These are phyloP conservation scores for Lepetodrilus schrolli DNA, from an alignment of 2,888 invertebrate genomes.

Conservation along the genomic window DNA sequence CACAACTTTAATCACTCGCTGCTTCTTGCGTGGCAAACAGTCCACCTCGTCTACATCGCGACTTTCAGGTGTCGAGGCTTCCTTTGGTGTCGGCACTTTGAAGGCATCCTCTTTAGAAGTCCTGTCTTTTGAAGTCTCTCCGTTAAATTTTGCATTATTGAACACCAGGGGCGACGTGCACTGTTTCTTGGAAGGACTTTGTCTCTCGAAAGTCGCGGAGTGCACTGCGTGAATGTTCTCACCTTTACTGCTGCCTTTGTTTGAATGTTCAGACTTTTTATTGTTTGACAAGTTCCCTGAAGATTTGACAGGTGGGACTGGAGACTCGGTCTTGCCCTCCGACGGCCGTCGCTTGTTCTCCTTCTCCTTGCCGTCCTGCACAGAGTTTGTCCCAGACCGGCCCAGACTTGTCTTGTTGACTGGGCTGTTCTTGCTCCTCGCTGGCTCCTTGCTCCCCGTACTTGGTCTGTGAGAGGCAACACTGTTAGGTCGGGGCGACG, in stretches of 20 bases:
- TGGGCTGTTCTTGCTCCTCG: not conserved
- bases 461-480: not conserved
- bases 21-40: not conserved
- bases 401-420: not conserved
- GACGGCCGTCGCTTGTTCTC: not conserved
- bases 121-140: slow-evolving; percentile 31
- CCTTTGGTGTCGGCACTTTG: slow-evolving; percentile 62
- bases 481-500: not conserved
- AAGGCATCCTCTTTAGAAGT: slow-evolving; percentile 49
- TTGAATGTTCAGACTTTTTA: slow-evolving; percentile 11
- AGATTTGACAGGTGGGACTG: not conserved
- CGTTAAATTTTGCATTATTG: slow-evolving; percentile 36
- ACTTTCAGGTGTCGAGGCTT: slow-evolving; percentile 15
- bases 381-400: not conserved
- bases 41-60: not conserved
- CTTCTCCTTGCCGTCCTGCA: slow-evolving; percentile 8
- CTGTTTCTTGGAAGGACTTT: not conserved
- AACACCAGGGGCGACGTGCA: slow-evolving; percentile 27
- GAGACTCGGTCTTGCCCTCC: not conserved
- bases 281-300: slow-evolving; percentile 22
- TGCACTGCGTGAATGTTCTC: slow-evolving; percentile 1
- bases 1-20: slow-evolving; percentile 36
- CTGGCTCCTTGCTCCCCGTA: too few species aligned
- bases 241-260: slow-evolving; percentile 28
- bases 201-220: slow-evolving; percentile 8